Evolutionary conservation across 92 coral and sea anemone genomes (phyloP).

Genomic region (Palythoa grandiflora): DNA sequence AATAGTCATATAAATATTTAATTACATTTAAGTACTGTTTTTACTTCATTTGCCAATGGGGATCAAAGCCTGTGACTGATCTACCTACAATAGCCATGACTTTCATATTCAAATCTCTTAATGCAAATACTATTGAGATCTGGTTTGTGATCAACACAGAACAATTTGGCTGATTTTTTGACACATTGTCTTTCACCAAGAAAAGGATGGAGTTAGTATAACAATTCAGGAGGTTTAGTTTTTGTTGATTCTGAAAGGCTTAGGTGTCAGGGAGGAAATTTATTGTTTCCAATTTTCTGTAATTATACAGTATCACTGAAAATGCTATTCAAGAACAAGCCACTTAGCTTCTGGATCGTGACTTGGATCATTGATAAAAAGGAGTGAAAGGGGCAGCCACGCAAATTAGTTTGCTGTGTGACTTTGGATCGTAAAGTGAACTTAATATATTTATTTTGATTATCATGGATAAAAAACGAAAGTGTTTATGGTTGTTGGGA

Average conservation of each 20-base stretch:
- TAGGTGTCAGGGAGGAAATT: background rate
- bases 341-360: background rate
- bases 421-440: background rate
- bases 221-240: background rate
- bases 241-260: background rate
- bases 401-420: background rate
- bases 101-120: conserved; percentile 5
- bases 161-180: conserved; percentile 8
- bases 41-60: conserved; percentile 23
- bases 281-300: background rate
- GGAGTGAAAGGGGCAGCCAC: background rate
- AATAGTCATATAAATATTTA: conserved; percentile 26
- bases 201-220: background rate
- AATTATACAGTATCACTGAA: background rate
- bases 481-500: background rate
- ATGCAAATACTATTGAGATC: conserved; percentile 14
- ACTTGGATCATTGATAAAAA: background rate
- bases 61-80: background rate
- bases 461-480: background rate
- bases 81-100: background rate
- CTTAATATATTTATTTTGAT: background rate
- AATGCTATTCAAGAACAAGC: background rate
- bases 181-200: background rate
- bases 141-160: background rate
- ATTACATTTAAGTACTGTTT: conserved; percentile 22